These are phyloP conservation scores for Meandrusa payeni DNA, from an alignment of 2,888 invertebrate species.

Conservation along the genomic window DNA sequence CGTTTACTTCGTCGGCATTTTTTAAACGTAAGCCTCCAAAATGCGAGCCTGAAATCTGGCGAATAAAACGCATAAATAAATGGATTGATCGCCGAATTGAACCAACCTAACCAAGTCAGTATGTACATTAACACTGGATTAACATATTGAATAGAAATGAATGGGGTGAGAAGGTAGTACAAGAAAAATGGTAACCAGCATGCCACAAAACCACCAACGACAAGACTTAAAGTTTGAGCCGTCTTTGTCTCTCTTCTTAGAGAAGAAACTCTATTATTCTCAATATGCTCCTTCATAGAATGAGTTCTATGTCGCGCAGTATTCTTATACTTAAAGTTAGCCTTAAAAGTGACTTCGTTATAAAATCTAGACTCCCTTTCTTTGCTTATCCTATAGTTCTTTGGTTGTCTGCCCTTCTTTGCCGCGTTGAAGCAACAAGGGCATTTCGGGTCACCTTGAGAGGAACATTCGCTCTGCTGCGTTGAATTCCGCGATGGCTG, in stretches of 20 bases:
- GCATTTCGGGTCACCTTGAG: conserved; percentile 62
- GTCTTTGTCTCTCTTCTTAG: conserved; percentile 92
- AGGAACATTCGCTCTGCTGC: conserved; percentile 58
- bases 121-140: conserved; percentile 85
- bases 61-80: conserved; percentile 96
- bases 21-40: conserved; percentile 90
- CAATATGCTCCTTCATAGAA: conserved; percentile 76
- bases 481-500: conserved; percentile 56
- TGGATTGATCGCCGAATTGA: conserved; percentile 94
- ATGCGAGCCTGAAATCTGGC: conserved; percentile 91
- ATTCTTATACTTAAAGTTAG: conserved; percentile 66
- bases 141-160: conserved; percentile 83
- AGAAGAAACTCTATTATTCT: conserved; percentile 84
- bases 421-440: conserved; percentile 66
- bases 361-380: conserved; percentile 61
- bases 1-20: conserved; percentile 83
- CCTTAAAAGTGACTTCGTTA: conserved; percentile 68
- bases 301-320: conserved; percentile 69
- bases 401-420: conserved; percentile 47
- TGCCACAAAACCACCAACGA: conserved; percentile 92
- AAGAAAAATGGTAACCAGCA: conserved; percentile 95
- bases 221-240: conserved; percentile 91
- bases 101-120: conserved; percentile 94
- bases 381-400: conserved; percentile 42
- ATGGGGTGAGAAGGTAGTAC: conserved; percentile 90